Percentiles rank a stretch among this genome's conserved stretches.
These are phyloP conservation scores for Hapalemur alaotrensis DNA, from an alignment of 2,797 vertebrate genomes.

Conservation along the genomic window DNA sequence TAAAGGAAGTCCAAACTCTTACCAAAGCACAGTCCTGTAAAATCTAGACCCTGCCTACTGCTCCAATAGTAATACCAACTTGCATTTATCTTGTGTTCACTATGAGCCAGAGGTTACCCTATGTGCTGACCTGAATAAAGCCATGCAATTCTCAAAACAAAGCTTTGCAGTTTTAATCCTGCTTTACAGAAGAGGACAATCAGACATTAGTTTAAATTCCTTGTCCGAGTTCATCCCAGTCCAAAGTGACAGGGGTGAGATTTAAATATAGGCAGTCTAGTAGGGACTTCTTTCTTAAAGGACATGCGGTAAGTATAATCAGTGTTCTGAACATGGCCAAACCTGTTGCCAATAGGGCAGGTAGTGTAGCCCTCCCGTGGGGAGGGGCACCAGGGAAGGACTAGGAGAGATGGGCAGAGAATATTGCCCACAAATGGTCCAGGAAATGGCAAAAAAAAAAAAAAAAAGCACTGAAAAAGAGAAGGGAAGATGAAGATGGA, in stretches of 20 bases:
- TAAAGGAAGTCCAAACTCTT: background rate
- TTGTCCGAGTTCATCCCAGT: background rate
- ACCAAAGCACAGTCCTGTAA: background rate
- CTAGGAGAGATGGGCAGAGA: background rate
- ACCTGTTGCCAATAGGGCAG: background rate
- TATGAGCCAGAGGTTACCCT: background rate
- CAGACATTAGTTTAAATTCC: background rate
- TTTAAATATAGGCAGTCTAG: background rate
- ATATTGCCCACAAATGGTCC: background rate
- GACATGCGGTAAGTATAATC: background rate
- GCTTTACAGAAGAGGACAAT: background rate
- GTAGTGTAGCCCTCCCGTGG: rapidly evolving
- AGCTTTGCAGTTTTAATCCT: background rate
- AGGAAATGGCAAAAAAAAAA: background rate
- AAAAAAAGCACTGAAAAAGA: background rate
- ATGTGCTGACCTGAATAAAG: background rate
- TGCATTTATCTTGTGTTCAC: background rate
- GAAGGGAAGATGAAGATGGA: background rate
- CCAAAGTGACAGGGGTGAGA: background rate
- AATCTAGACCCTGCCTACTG: background rate
- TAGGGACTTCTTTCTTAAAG: background rate
- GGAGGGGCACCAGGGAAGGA: background rate
- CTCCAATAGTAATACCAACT: background rate
- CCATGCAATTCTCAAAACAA: background rate
- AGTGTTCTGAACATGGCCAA: background rate